Conservation (phyloP, 2,888 invertebrate species). For the Eudemis profundana region DNA sequence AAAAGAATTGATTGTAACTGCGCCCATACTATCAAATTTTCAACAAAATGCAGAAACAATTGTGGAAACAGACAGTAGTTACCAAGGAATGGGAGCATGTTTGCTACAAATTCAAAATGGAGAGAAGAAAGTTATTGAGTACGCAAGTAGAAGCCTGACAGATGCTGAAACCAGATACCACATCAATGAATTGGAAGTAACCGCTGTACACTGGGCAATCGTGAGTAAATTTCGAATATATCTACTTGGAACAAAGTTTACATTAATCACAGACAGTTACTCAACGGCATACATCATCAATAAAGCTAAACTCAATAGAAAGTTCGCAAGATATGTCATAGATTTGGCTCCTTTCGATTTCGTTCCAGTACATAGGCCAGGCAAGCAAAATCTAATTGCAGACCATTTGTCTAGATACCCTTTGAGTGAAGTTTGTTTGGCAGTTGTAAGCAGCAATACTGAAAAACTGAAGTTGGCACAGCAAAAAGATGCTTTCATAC, state of each 20-base stretch:
- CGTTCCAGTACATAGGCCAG: conserved; percentile 40
- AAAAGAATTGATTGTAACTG: conserved; percentile 55
- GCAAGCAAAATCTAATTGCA: conserved; percentile 34
- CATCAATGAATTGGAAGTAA: conserved; percentile 45
- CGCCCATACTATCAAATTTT: too few relatives aligned
- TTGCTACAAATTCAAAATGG: conserved; percentile 21
- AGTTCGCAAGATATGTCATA: conserved; percentile 40
- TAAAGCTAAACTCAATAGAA: conserved; percentile 41
- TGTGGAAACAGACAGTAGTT: conserved; percentile 7
- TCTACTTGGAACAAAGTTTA: conserved; percentile 39
- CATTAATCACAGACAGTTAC: conserved; percentile 27
- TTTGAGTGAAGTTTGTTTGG: conserved; percentile 26
- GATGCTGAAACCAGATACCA: conserved; percentile 46
- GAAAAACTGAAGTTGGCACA: conserved; percentile 23
- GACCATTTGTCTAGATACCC: conserved; percentile 38
- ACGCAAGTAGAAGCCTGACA: conserved; percentile 43
- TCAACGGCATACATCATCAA: conserved; percentile 43
- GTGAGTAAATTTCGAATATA: conserved; percentile 43
- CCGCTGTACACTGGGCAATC: conserved; percentile 43
- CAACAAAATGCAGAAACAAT: conserved; percentile 6
- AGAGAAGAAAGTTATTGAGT: conserved; percentile 40
- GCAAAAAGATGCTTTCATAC: conserved; percentile 16
- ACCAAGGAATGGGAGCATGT: conserved; percentile 16
- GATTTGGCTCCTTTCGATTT: conserved; percentile 40
- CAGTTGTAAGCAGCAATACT: conserved; percentile 9